These are phyloP conservation scores for Sinocyclocheilus rhinocerous DNA, from an alignment of 2,113 vertebrate species.

Conservation along the genomic window DNA sequence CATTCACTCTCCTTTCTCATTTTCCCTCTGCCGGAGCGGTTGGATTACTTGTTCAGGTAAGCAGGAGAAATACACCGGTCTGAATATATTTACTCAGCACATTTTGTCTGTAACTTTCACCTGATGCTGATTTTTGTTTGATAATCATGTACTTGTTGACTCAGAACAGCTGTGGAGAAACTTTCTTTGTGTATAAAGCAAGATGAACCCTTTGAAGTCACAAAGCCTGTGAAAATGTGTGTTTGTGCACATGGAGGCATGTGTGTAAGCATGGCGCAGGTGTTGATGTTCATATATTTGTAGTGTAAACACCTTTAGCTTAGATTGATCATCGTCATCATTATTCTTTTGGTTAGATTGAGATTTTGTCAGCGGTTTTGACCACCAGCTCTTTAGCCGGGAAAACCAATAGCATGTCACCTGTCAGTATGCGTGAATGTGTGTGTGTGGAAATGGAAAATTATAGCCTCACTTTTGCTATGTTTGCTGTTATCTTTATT, in stretches of 20 bases:
- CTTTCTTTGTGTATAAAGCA: constrained; percentile 1
- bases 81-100: constrained; percentile 15
- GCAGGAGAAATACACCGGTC: neutral
- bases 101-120: neutral
- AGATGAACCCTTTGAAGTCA: neutral
- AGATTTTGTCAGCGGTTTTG: constrained; percentile 9
- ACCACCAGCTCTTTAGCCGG: neutral
- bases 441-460: neutral
- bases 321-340: neutral
- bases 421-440: constrained; percentile 35
- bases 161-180: constrained; percentile 14
- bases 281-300: constrained; percentile 1
- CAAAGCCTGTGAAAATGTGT: constrained; percentile 11
- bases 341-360: neutral
- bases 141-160: constrained; percentile 36
- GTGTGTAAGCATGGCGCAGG: constrained; percentile 7
- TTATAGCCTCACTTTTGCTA: neutral
- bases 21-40: constrained; percentile 11
- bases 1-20: constrained; percentile 41
- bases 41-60: constrained; percentile 74
- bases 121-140: neutral
- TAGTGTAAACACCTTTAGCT: neutral
- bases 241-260: constrained; percentile 11
- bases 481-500: constrained; percentile 17
- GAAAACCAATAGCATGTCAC: neutral